Evolutionary conservation across 64 coral and sea anemone species (phyloP).

Genomic region (Stichodactyla mertensii): DNA sequence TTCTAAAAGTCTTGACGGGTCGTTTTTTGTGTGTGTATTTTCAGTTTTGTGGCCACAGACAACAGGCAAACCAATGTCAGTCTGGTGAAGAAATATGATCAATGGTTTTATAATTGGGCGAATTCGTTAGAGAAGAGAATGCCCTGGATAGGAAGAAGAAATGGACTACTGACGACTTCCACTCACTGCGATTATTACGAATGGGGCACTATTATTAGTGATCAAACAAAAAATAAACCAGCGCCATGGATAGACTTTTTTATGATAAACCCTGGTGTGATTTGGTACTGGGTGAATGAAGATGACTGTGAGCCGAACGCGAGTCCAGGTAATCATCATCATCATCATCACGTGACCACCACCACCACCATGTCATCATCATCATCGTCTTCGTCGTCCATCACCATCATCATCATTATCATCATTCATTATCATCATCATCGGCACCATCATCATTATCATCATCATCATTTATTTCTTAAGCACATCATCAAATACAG

Average conservation of each 20-base stretch:
- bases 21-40: not conserved
- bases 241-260: conserved; percentile 38
- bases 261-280: conserved; percentile 53
- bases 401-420: no score
- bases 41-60: conserved; percentile 30
- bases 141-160: conserved; percentile 51
- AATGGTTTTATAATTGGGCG: conserved; percentile 41
- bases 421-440: no score
- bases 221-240: conserved; percentile 8
- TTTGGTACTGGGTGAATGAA: conserved; percentile 76
- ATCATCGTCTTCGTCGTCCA: no score
- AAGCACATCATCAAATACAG: no score
- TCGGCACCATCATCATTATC: no score
- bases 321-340: not conserved
- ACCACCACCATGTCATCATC: not conserved
- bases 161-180: conserved; percentile 38
- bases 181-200: conserved; percentile 25
- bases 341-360: no score
- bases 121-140: conserved; percentile 38
- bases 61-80: conserved; percentile 49
- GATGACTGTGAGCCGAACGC: conserved; percentile 26
- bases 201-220: conserved; percentile 49
- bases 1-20: not conserved
- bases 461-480: no score
- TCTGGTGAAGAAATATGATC: conserved; percentile 33